Percentiles rank a stretch among this genome's conserved stretches.
These are phyloP conservation scores for Plestiodon gilberti DNA, from an alignment of 2,113 vertebrate species.

Conservation along the genomic window DNA sequence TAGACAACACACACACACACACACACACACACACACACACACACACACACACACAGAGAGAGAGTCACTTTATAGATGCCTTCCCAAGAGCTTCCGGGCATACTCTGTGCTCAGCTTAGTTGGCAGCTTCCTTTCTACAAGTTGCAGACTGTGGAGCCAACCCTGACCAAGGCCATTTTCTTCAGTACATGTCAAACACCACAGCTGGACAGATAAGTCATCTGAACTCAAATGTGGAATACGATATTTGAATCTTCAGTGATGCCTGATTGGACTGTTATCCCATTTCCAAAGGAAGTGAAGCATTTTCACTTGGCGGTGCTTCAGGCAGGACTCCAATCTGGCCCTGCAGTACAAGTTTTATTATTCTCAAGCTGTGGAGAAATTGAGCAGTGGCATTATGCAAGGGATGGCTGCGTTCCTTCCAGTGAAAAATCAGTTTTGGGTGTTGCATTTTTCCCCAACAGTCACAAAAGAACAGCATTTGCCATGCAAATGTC, in stretches of 20 bases:
- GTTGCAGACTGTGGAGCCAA: rapidly evolving
- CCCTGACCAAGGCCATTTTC: background rate
- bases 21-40: background rate
- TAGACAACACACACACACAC: background rate
- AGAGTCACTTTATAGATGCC: background rate
- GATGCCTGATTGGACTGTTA: background rate
- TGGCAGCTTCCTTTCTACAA: background rate
- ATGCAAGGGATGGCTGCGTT: background rate
- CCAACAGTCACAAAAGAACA: background rate
- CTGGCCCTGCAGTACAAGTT: background rate
- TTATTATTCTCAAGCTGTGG: background rate
- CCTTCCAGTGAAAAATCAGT: background rate
- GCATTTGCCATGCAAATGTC: background rate
- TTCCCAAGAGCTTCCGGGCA: background rate
- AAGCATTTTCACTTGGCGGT: background rate
- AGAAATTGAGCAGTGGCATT: background rate
- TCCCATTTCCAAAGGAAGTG: background rate
- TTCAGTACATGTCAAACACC: background rate
- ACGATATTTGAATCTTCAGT: background rate
- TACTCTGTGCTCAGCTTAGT: background rate
- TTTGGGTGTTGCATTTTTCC: background rate
- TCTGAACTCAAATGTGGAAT: background rate
- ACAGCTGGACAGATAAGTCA: background rate
- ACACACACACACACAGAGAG: too few relatives aligned
- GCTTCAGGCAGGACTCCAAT: background rate